These are phyloP conservation scores for Zaprionus gabonicus DNA, from an alignment of 1,140 invertebrate genomes.

Conservation along the genomic window DNA sequence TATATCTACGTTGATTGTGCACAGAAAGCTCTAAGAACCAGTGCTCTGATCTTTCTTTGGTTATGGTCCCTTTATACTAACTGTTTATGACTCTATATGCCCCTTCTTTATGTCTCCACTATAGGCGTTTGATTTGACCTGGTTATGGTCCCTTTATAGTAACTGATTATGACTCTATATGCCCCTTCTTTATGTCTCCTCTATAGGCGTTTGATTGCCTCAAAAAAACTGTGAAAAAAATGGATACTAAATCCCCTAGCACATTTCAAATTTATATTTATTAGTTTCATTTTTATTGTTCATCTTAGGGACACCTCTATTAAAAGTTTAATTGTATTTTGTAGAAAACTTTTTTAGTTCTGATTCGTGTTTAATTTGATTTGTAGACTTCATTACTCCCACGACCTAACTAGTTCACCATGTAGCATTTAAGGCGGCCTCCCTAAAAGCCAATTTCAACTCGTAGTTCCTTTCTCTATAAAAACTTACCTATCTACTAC, in stretches of 20 bases:
- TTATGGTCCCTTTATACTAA: slow-evolving; percentile 29
- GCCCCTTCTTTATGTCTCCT: slow-evolving; percentile 12
- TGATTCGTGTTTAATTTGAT: slow-evolving; percentile 17
- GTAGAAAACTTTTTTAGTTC: slow-evolving; percentile 14
- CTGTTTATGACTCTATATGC: neutral
- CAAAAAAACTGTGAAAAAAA: neutral
- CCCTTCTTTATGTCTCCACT: slow-evolving; percentile 11
- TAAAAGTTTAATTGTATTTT: neutral
- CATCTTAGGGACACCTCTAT: neutral
- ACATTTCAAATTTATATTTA: neutral
- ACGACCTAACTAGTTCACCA: slow-evolving; percentile 9
- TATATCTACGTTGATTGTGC: slow-evolving; percentile 31
- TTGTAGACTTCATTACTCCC: slow-evolving; percentile 35
- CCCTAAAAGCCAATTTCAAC: slow-evolving; percentile 28
- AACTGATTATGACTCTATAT: neutral
- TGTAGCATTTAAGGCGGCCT: slow-evolving; percentile 39
- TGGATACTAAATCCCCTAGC: neutral
- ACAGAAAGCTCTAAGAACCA: slow-evolving; percentile 18
- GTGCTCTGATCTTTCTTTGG: slow-evolving; percentile 27
- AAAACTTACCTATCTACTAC: slow-evolving; percentile 14
- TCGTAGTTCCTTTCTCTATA: slow-evolving; percentile 36
- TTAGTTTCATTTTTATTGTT: neutral
- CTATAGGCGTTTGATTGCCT: slow-evolving; percentile 8
- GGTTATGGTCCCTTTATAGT: slow-evolving; percentile 29
- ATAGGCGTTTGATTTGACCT: slow-evolving; percentile 6